phyloP scores from a whole-genome alignment of 2,888 invertebrate genomes.

The Sylvicola cinctus region DNA sequence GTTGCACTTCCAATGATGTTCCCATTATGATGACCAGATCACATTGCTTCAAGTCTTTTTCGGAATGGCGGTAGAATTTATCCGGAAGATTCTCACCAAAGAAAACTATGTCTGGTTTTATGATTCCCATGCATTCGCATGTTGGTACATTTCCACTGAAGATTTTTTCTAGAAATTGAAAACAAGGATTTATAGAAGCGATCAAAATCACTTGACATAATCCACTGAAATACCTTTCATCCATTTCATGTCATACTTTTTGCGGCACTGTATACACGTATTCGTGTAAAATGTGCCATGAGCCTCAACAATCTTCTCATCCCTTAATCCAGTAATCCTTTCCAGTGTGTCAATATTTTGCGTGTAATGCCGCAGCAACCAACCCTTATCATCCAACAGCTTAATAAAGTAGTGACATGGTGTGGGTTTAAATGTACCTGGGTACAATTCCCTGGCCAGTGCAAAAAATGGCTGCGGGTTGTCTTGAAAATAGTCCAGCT shows the following conservation, averaged over 20 bases:
- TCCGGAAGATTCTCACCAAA: constrained; percentile 81
- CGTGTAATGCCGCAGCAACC: constrained; percentile 54
- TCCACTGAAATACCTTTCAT: constrained; percentile 45
- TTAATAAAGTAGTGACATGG: constrained; percentile 77
- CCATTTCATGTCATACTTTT: constrained; percentile 56
- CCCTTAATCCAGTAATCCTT: constrained; percentile 61
- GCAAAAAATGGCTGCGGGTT: constrained; percentile 88
- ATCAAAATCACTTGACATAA: background rate
- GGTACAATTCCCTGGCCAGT: constrained; percentile 75
- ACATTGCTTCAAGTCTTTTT: constrained; percentile 61
- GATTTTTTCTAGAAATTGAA: constrained; percentile 37
- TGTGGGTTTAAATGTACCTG: constrained; percentile 75
- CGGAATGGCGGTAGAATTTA: constrained; percentile 46
- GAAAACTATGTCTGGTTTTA: constrained; percentile 92
- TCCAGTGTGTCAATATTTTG: constrained; percentile 93
- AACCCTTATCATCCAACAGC: constrained; percentile 62
- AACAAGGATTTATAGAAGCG: background rate
- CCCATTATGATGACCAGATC: constrained; percentile 90
- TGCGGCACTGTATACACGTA: constrained; percentile 60
- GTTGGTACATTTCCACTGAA: constrained; percentile 52
- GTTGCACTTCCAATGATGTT: constrained; percentile 83
- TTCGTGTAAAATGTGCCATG: constrained; percentile 85
- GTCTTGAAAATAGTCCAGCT: constrained; percentile 63
- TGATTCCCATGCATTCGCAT: constrained; percentile 60
- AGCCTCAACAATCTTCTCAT: constrained; percentile 76